A percentile compares a stretch with the other conserved stretches of the same genome.
phyloP scores from a whole-genome alignment of 1,140 invertebrate genomes.

The Aphaenogaster floridana region DNA sequence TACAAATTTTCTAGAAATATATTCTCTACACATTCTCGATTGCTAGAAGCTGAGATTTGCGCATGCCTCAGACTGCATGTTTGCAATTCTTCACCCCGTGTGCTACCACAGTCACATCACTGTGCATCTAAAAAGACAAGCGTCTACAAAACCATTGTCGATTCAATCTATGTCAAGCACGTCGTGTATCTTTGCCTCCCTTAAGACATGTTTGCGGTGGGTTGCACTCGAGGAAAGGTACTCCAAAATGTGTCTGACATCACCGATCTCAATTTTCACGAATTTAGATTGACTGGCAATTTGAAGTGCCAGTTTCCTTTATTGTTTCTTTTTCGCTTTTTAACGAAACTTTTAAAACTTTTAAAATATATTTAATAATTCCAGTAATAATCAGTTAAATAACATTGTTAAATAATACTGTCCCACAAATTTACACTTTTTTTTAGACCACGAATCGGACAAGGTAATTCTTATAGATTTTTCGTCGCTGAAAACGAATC shows the following conservation, averaged over 20 bases:
- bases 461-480: too few species aligned
- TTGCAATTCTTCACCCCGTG: slow-evolving; percentile 18
- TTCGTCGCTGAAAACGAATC: too few species aligned
- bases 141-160: slow-evolving; percentile 53
- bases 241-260: slow-evolving; percentile 46
- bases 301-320: not conserved
- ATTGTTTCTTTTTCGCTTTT: not conserved
- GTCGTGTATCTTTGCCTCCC: slow-evolving; percentile 49
- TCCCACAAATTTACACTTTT: too few species aligned
- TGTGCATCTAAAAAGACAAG: slow-evolving; percentile 45
- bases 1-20: not conserved
- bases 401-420: not conserved
- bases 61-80: not conserved
- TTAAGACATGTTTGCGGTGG: slow-evolving; percentile 49
- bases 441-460: too few species aligned
- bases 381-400: not conserved
- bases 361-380: not conserved
- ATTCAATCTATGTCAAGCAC: slow-evolving; percentile 60
- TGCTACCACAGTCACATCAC: slow-evolving; percentile 9
- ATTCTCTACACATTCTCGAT: not conserved
- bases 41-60: not conserved
- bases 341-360: not conserved
- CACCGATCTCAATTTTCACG: slow-evolving; percentile 50
- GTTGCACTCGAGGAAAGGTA: slow-evolving; percentile 14
- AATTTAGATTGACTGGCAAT: slow-evolving; percentile 40